Conservation (phyloP, 2,888 invertebrate species). For the Dascillus cervinus region DNA sequence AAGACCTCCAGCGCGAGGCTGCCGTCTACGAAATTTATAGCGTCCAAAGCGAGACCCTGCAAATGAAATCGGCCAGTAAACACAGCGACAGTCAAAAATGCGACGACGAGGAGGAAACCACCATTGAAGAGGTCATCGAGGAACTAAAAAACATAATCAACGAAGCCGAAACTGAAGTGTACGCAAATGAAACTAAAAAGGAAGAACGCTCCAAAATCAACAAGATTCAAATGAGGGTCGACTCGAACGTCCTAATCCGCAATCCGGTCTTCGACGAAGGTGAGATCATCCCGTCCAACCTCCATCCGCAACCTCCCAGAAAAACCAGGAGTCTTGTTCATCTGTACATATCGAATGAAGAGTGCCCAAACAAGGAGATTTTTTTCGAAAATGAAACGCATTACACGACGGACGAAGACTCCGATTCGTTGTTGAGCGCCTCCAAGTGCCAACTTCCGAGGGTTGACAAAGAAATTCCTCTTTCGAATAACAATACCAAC, state of each 20-base stretch:
- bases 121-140: slow-evolving; percentile 82
- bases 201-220: slow-evolving; percentile 30
- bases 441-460: slow-evolving; percentile 40
- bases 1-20: slow-evolving; percentile 52
- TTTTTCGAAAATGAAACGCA: slow-evolving; percentile 50
- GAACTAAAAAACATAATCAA: slow-evolving; percentile 78
- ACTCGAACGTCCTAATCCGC: slow-evolving; percentile 35
- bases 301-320: slow-evolving; percentile 74
- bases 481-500: slow-evolving; percentile 6
- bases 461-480: slow-evolving; percentile 6
- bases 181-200: slow-evolving; percentile 42
- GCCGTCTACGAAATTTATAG: slow-evolving; percentile 56
- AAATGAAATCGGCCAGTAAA: slow-evolving; percentile 36
- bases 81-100: slow-evolving; percentile 18
- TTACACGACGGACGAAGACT: slow-evolving; percentile 60
- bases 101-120: slow-evolving; percentile 70
- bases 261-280: slow-evolving; percentile 50
- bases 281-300: slow-evolving; percentile 68
- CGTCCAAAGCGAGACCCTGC: slow-evolving; percentile 50
- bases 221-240: slow-evolving; percentile 31
- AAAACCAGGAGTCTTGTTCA: slow-evolving; percentile 65
- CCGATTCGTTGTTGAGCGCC: slow-evolving; percentile 62
- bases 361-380: slow-evolving; percentile 47
- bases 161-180: slow-evolving; percentile 68
- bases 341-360: slow-evolving; percentile 56